Evolutionary conservation across 2,888 invertebrate species (phyloP), one percentile per base, ranked within the genome.

Genomic region (Saturnia pavonia): DNA sequence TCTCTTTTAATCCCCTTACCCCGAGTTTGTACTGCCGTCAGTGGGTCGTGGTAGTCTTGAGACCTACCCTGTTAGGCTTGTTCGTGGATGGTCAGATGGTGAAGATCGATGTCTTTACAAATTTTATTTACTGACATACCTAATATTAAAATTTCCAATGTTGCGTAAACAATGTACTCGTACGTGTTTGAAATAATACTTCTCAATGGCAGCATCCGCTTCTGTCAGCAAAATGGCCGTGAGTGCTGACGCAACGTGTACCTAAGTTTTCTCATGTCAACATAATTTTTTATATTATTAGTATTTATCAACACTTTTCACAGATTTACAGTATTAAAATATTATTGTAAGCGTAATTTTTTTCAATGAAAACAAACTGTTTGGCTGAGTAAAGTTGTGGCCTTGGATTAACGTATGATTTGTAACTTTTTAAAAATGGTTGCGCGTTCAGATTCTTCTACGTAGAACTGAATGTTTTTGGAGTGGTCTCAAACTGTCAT

Each of bases 191-290:
- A 63, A 19, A 40, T 65, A 40, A 65, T n/a, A 12, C 19, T 40
- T 65, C 40, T 67, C 70, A 68, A 71, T 63, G 69, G 42, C 51
- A 69, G 45, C 71, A 70, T 73, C 73, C 73, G 73, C 73, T 57
- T 68, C 45, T 25, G 43, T 73, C 70, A 69, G 70, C 73, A 71
- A 34, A 65, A 54, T 68, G 70, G 48, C 68, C 22, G 51, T n/a
- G n/a, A 43, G 65, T 42, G 16, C 43, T 54, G 57, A 69, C 65
- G 25, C 14, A 57, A 57, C 25, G 57, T 25, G 25, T 69, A n/a
- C n/a, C n/a, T n/a, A 69, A 69, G 48, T 27, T n/a, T 63, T 63
- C 14, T 22, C 65, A n/a, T 19, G 65, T 65, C 40, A n/a, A 40
- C 40, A n/a, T 40, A 65, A 40, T 40, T n/a, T 63, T 63, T n/a